Percentiles rank a stretch among this genome's conserved stretches.
These are phyloP conservation scores for Pseudopodoces humilis DNA, from an alignment of 2,113 vertebrate species.

Conservation along the genomic window DNA sequence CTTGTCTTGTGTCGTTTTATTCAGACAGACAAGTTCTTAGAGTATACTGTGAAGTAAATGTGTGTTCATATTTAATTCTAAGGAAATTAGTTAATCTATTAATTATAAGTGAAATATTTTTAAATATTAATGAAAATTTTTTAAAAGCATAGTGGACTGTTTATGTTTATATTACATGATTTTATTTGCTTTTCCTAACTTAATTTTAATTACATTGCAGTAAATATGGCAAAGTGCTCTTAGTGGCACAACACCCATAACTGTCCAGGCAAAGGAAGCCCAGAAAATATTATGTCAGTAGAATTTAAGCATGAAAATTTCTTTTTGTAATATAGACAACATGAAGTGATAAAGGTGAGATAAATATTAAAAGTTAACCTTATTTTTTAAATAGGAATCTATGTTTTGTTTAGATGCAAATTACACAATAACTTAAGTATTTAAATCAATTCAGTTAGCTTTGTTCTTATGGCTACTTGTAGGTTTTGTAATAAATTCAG, in stretches of 20 bases:
- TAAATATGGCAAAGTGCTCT: not conserved
- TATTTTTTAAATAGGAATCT: not conserved
- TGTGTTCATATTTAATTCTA: not conserved
- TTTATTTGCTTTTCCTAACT: not conserved
- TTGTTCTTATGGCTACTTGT: not conserved
- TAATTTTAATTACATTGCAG: not conserved
- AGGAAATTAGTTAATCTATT: not conserved
- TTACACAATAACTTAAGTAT: not conserved
- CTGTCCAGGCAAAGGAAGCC: not conserved
- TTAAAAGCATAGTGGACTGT: not conserved
- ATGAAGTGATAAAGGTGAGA: not conserved
- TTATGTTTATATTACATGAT: not conserved
- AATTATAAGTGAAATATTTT: not conserved
- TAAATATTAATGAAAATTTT: not conserved
- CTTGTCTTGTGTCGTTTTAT: not conserved
- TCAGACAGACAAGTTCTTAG: not conserved
- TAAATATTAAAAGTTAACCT: not conserved
- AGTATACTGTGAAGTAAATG: not conserved
- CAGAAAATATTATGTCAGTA: not conserved
- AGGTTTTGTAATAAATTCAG: not conserved
- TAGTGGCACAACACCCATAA: not conserved
- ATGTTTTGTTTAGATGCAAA: not conserved
- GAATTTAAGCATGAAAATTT: not conserved
- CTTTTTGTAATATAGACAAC: not conserved
- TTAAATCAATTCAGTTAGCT: not conserved